phyloP scores from a whole-genome alignment of 2,888 invertebrate species.

The Hypolimnas misippus region DNA sequence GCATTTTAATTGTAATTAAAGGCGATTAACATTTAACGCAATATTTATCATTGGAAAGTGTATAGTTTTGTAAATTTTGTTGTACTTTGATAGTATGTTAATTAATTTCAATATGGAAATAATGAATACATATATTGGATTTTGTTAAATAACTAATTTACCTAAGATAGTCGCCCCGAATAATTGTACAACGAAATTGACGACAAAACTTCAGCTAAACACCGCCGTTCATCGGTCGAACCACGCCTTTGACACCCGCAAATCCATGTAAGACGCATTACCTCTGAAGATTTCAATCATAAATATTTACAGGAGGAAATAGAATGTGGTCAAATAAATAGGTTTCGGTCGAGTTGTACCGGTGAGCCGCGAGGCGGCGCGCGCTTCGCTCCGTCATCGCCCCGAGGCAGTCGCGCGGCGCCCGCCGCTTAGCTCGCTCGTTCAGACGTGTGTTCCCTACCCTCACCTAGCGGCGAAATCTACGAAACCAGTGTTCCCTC shows the following conservation, averaged over 20 bases:
- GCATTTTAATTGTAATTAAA: not conserved
- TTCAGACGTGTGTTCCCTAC: conserved; percentile 2
- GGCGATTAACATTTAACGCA: not conserved
- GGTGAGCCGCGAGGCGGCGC: conserved; percentile 19
- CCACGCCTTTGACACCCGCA: not conserved
- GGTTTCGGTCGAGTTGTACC: conserved; percentile 6
- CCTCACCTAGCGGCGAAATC: not conserved
- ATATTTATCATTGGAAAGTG: not conserved
- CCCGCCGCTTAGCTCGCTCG: conserved; percentile 54
- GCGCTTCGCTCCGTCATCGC: conserved; percentile 22
- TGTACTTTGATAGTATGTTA: not conserved
- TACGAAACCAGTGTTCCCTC: not conserved
- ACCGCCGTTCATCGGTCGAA: not conserved
- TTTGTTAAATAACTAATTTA: not conserved
- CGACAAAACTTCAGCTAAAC: no score
- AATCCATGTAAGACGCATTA: conserved; percentile 9
- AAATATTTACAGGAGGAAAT: conserved; percentile 16
- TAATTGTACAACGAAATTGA: no score
- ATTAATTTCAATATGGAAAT: not conserved
- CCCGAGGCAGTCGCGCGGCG: conserved; percentile 64
- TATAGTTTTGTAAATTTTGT: not conserved
- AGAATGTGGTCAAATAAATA: conserved; percentile 18
- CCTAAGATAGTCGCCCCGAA: no score
- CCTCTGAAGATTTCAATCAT: conserved; percentile 15
- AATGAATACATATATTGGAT: not conserved